A percentile compares a stretch with the other conserved stretches of the same genome.
Conservation (phyloP, 2,113 vertebrate genomes). For the Candoia aspera region DNA sequence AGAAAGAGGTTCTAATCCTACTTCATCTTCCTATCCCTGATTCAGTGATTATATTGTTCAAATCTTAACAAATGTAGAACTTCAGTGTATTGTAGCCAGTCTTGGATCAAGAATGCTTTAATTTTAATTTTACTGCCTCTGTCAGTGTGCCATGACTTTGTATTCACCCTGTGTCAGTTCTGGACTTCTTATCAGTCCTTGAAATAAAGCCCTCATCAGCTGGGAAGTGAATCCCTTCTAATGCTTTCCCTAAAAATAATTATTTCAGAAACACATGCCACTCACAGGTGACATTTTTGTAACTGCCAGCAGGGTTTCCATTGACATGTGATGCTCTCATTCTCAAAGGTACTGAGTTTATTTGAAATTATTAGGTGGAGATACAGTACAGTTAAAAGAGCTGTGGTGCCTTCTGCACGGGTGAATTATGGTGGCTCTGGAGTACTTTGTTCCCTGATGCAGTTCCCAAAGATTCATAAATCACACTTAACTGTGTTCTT, state of each 20-base stretch:
- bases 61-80: constrained; percentile 15
- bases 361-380: not conserved
- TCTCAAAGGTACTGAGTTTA: not conserved
- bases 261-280: constrained; percentile 6
- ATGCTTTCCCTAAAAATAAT: constrained; percentile 27
- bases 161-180: constrained; percentile 35
- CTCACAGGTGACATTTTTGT: not conserved
- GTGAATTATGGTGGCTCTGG: not conserved
- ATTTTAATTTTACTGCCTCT: constrained; percentile 45
- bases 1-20: constrained; percentile 27
- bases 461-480: not conserved
- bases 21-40: constrained; percentile 43
- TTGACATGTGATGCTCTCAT: not conserved
- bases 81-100: constrained; percentile 34
- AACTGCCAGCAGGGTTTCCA: not conserved
- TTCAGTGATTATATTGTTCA: constrained; percentile 45
- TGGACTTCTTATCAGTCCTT: constrained; percentile 21
- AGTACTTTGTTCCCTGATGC: not conserved
- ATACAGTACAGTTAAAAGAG: not conserved
- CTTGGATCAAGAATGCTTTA: constrained; percentile 48
- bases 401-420: too few relatives aligned
- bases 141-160: constrained; percentile 28
- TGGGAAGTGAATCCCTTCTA: constrained; percentile 14
- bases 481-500: not conserved
- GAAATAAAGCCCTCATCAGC: constrained; percentile 38